These are phyloP conservation scores for Luffia ferchaultella DNA, from an alignment of 2,888 invertebrate species.

Conservation along the genomic window DNA sequence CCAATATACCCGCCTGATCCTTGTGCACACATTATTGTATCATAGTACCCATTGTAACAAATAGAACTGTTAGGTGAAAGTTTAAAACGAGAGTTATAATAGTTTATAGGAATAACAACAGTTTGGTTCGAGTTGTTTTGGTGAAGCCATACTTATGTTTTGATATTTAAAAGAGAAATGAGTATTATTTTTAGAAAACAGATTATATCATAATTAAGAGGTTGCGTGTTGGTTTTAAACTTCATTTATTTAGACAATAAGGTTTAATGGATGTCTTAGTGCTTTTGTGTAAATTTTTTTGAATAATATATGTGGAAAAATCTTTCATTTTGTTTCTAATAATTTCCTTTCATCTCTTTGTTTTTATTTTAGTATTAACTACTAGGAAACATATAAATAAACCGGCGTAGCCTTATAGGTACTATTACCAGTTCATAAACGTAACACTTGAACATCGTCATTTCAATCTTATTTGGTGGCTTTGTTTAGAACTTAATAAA, in stretches of 20 bases:
- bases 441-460: too few relatives aligned
- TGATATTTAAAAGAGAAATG: slow-evolving; percentile 40
- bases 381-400: too few relatives aligned
- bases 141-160: slow-evolving; percentile 52
- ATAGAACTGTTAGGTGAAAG: slow-evolving; percentile 37
- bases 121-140: slow-evolving; percentile 53
- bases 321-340: slow-evolving; percentile 21
- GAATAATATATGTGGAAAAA: slow-evolving; percentile 67
- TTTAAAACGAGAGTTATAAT: background rate
- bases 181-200: slow-evolving; percentile 65
- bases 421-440: too few relatives aligned
- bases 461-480: too few relatives aligned
- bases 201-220: slow-evolving; percentile 57
- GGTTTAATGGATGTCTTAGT: slow-evolving; percentile 68
- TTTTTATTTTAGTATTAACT: background rate
- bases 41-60: slow-evolving; percentile 45
- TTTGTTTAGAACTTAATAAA: too few relatives aligned
- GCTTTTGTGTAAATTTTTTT: slow-evolving; percentile 68
- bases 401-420: too few relatives aligned
- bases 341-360: slow-evolving; percentile 1
- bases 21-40: slow-evolving; percentile 44
- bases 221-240: slow-evolving; percentile 58
- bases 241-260: slow-evolving; percentile 66
- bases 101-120: slow-evolving; percentile 8
- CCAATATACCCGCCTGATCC: slow-evolving; percentile 49